Percentiles rank a stretch among this genome's conserved stretches.
Conservation (phyloP, 2,888 invertebrate genomes). For the Vandiemenella viatica region DNA sequence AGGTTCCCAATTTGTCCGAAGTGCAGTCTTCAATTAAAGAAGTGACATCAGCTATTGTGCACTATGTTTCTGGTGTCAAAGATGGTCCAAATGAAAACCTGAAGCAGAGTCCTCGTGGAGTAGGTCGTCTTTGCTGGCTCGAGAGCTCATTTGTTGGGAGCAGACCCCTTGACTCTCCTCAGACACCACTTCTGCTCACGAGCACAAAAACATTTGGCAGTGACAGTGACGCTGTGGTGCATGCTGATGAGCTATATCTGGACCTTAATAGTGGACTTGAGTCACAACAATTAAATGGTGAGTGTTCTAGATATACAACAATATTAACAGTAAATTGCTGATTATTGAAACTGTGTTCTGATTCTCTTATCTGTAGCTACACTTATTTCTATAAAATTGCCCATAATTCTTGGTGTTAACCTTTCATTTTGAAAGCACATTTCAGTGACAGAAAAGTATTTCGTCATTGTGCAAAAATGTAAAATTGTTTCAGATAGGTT, state of each 20-base stretch:
- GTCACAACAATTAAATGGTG: conserved; percentile 17
- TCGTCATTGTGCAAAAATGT: no score
- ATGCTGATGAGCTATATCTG: conserved; percentile 18
- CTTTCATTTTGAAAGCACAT: no score
- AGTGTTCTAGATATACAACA: no score
- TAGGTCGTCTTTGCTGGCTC: conserved; percentile 67
- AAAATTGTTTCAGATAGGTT: no score
- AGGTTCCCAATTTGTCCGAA: conserved; percentile 37
- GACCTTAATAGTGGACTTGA: conserved; percentile 17
- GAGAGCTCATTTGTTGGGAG: conserved; percentile 84
- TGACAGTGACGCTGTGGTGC: conserved; percentile 25
- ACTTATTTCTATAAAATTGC: no score
- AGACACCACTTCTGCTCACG: conserved; percentile 45
- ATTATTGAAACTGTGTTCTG: background rate
- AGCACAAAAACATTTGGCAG: conserved; percentile 29
- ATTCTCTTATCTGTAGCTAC: background rate
- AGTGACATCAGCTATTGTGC: conserved; percentile 83
- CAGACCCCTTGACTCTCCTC: conserved; percentile 70
- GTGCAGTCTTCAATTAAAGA: conserved; percentile 80
- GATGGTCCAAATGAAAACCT: conserved; percentile 25
- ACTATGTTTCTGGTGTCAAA: conserved; percentile 53
- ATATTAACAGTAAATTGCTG: background rate
- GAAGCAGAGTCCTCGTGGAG: conserved; percentile 33
- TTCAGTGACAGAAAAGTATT: no score
- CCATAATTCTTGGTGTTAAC: no score